Percentiles rank a stretch among this genome's conserved stretches.
phyloP scores from a whole-genome alignment of 2,113 vertebrate species.

The Odocoileus virginianus region DNA sequence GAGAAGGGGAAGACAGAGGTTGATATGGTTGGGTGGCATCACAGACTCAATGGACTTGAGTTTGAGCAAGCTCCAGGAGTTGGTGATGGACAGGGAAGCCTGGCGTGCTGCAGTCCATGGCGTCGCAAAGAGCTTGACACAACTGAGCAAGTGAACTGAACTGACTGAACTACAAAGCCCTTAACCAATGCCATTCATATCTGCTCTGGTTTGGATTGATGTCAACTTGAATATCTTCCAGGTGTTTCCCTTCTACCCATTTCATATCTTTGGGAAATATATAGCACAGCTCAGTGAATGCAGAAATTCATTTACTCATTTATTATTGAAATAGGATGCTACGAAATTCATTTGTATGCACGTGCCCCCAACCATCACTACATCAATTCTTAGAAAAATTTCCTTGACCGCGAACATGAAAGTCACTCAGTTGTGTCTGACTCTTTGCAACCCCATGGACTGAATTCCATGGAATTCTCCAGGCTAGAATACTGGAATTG shows the following conservation, averaged over 20 bases:
- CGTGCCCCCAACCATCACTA: background rate
- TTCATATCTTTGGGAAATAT: background rate
- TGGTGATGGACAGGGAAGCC: background rate
- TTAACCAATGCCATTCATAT: no score
- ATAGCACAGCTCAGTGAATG: background rate
- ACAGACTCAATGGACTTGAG: background rate
- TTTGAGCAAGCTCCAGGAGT: background rate
- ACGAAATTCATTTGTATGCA: background rate
- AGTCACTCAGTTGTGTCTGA: background rate
- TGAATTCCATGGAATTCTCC: background rate
- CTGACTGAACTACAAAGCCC: accelerated
- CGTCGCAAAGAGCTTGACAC: accelerated
- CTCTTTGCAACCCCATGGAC: background rate
- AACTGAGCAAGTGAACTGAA: background rate
- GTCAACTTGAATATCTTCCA: background rate
- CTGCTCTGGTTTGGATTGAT: background rate
- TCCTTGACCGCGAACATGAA: background rate
- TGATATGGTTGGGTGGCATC: background rate
- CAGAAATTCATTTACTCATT: background rate
- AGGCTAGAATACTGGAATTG: background rate
- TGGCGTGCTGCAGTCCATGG: background rate
- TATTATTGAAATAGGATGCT: background rate
- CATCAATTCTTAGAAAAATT: background rate
- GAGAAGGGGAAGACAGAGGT: background rate
- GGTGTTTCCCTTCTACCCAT: background rate